Conservation (phyloP, 1,140 invertebrate species). For the Anagrus nilaparvatae region DNA sequence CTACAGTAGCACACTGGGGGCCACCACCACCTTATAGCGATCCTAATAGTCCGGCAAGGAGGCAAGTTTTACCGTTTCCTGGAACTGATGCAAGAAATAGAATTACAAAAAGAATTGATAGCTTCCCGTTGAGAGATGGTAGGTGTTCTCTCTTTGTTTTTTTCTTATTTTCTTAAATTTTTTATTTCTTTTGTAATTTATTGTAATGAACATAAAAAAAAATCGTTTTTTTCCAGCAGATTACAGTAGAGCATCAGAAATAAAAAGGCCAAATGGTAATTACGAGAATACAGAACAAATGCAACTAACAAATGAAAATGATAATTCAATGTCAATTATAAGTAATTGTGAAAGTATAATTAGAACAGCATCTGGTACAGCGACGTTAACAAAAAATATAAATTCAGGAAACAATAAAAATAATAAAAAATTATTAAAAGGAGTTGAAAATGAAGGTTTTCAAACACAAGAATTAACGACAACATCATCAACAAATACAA, state of each 20-base stretch:
- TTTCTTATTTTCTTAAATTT: background rate
- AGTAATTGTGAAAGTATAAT: background rate
- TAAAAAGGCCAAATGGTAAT: slow-evolving; percentile 32
- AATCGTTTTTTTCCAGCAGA: slow-evolving; percentile 5
- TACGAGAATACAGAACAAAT: slow-evolving; percentile 39
- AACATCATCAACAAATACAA: slow-evolving; percentile 22
- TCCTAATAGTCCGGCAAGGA: slow-evolving; percentile 53
- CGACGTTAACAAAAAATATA: background rate
- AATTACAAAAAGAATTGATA: slow-evolving; percentile 34
- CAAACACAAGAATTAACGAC: slow-evolving; percentile 35
- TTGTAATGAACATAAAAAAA: background rate
- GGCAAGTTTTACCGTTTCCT: slow-evolving; percentile 28
- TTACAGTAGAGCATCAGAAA: slow-evolving; percentile 8
- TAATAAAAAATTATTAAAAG: slow-evolving; percentile 32
- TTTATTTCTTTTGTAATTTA: background rate
- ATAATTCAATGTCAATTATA: slow-evolving; percentile 7
- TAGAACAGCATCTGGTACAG: background rate
- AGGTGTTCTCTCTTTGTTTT: background rate
- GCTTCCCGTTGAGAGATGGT: slow-evolving; percentile 35
- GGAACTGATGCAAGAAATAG: slow-evolving; percentile 28
- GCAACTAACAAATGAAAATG: too few relatives aligned
- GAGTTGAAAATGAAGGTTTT: slow-evolving; percentile 57
- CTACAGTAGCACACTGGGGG: slow-evolving; percentile 53
- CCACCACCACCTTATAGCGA: slow-evolving; percentile 66
- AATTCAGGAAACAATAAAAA: background rate